Conservation (phyloP, 2,113 vertebrate species). For the Rhabdornis inornatus region DNA sequence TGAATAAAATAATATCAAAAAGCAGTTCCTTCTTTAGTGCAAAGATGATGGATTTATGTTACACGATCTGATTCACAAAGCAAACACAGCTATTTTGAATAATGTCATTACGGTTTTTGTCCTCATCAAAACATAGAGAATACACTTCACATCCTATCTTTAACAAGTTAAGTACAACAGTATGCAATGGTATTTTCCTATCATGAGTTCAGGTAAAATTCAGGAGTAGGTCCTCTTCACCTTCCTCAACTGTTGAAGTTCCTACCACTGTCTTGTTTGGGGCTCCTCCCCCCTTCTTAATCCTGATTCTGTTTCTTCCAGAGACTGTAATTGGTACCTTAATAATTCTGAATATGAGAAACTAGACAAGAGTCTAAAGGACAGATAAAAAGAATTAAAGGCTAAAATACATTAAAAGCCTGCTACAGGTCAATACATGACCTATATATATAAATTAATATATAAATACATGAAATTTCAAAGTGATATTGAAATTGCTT, state of each 20-base stretch:
- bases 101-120: neutral
- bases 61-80: neutral
- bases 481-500: neutral
- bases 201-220: neutral
- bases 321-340: neutral
- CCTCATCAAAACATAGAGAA: neutral
- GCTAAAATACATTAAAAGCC: neutral
- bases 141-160: neutral
- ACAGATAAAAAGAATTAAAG: neutral
- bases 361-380: neutral
- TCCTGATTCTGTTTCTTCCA: neutral
- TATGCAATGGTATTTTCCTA: neutral
- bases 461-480: neutral
- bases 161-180: neutral
- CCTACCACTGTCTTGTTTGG: neutral
- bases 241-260: neutral
- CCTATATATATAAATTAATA: neutral
- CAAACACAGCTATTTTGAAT: neutral
- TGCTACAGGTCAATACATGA: neutral
- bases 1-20: neutral
- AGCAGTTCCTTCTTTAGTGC: neutral
- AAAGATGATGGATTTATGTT: neutral
- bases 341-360: neutral
- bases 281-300: neutral
- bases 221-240: neutral